Base-by-base conservation (phyloP, 2,888 invertebrate genomes). In the Stenodema calcarata region DNA sequence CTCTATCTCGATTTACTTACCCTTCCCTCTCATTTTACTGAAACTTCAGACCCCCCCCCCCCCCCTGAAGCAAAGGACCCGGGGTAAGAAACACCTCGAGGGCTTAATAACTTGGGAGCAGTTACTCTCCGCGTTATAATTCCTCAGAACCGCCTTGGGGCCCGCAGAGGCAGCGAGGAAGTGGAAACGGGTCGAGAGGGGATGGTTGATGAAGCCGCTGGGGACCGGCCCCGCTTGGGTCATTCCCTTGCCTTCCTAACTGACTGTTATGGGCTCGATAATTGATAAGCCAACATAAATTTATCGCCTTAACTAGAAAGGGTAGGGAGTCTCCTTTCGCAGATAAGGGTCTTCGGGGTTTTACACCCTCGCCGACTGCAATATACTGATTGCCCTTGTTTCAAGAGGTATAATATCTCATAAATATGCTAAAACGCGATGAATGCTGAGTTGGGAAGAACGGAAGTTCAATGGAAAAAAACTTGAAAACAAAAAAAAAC, bases 211-310 rank as follows among this genome's bases (percentile, higher is more conserved):
- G 62, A 62, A 62, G 62, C 62, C 62, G 11, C 35, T 50, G 50
- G 18, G 62, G 62, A 18, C 18, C 23, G 6, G 27, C 23, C 23
- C 62, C 62, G 18, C 50, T 50, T n/a, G n/a, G 50, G 62, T 62
- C 62, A 62, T 27, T 62, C 47, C 62, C 18, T n/a, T 62, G 18
- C 62, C 27, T 11, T 23, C 62, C 62, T 50, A 50, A 50, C 62
- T 62, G 62, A 62, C 62, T 62, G 62, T 62, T 62, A 62, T 62
- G 23, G 62, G 23, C 27, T 62, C 62, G 62, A 62, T 62, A 62
- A 62, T 62, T 62, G 62, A 62, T 62, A 62, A 62, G 62, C 62
- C 62, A 62, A 62, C 62, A 62, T 62, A 62, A 62, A 62, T 62
- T 62, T 62, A 62, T 62, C 62, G 62, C 62, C 62, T 62, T 62